Evolutionary conservation across 2,888 invertebrate genomes (phyloP).

Genomic region (Sericinus montela): DNA sequence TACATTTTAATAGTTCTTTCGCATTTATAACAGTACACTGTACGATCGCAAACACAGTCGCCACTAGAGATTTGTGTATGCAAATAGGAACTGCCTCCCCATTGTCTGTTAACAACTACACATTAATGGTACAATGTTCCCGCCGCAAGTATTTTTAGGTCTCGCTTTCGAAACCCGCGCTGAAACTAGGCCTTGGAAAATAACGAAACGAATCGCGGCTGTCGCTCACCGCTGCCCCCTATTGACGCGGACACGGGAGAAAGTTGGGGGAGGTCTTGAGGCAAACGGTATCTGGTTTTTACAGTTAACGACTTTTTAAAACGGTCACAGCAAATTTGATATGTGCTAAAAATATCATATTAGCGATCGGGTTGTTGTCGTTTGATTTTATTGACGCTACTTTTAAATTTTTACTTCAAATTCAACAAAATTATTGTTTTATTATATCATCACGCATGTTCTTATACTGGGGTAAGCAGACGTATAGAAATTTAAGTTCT

Average conservation of each 20-base stretch:
- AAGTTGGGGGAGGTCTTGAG: constrained; percentile 22
- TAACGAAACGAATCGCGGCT: constrained; percentile 30
- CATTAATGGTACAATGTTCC: constrained; percentile 4
- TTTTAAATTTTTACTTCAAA: too few relatives aligned
- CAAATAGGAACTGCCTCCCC: not conserved
- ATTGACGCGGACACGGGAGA: constrained; percentile 18
- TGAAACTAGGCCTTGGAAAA: constrained; percentile 23
- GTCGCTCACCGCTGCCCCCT: constrained; percentile 27
- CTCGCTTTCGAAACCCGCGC: constrained; percentile 30
- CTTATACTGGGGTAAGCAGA: too few relatives aligned
- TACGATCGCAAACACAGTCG: too few relatives aligned
- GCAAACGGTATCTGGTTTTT: not conserved
- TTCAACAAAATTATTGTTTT: too few relatives aligned
- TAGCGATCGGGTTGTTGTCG: too few relatives aligned
- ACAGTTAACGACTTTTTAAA: constrained; percentile 5
- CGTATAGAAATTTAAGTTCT: too few relatives aligned
- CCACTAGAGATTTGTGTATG: not conserved
- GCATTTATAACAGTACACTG: too few relatives aligned
- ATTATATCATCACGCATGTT: too few relatives aligned
- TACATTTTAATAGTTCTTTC: too few relatives aligned
- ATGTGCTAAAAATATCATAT: not conserved
- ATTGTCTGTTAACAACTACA: not conserved
- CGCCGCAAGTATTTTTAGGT: constrained; percentile 2
- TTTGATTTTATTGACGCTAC: too few relatives aligned
- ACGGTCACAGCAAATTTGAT: not conserved